These are phyloP conservation scores for Enteromius unitaeniatus DNA, from an alignment of 2,797 vertebrate genomes.

Conservation along the genomic window DNA sequence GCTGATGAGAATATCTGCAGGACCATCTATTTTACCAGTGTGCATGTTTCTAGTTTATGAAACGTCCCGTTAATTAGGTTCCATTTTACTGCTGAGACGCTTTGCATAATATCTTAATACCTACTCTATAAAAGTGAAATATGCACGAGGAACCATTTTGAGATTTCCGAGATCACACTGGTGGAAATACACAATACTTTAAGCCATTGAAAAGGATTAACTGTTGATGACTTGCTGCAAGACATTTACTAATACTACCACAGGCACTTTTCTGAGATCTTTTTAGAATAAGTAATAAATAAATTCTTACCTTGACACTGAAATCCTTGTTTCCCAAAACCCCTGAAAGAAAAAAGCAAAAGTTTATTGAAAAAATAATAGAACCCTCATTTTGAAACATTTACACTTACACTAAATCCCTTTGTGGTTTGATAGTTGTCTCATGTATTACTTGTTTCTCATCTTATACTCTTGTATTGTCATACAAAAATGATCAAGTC, in stretches of 20 bases:
- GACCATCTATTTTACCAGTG: neutral
- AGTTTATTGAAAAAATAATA: constrained; percentile 49
- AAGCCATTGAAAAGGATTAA: neutral
- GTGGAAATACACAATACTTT: neutral
- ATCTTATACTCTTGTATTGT: neutral
- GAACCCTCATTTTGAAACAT: neutral
- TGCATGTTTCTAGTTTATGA: neutral
- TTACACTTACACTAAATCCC: neutral
- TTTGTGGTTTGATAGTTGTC: neutral
- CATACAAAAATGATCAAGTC: neutral
- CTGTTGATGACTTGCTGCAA: neutral
- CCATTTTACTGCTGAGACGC: neutral
- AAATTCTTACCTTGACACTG: constrained; percentile 94
- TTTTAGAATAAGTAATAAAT: constrained; percentile 11
- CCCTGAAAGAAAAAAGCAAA: constrained; percentile 79
- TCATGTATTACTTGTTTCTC: neutral
- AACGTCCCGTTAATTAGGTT: neutral
- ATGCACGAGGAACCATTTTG: neutral
- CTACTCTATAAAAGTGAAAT: neutral
- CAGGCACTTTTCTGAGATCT: neutral
- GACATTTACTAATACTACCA: neutral
- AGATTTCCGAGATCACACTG: neutral
- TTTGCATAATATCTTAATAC: neutral
- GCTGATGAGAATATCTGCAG: neutral
- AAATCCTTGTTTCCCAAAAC: constrained; percentile 97